Evolutionary conservation across 2,888 invertebrate genomes (phyloP).

Genomic region (Petrolisthes manimaculis): DNA sequence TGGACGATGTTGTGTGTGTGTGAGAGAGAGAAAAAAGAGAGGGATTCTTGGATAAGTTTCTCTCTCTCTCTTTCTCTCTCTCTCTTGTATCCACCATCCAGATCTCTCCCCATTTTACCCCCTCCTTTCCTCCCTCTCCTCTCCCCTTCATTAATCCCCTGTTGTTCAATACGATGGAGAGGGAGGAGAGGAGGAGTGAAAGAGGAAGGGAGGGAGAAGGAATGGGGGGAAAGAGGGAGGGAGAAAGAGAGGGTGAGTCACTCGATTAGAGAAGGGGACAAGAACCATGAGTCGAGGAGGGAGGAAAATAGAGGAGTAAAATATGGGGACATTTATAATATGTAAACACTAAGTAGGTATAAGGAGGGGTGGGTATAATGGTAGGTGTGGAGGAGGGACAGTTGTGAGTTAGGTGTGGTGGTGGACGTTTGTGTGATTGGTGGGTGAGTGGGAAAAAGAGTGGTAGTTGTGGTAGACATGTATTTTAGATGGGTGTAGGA

Average conservation of each 20-base stretch:
- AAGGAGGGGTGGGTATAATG: not conserved
- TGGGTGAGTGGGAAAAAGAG: not conserved
- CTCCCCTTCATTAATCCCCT: not conserved
- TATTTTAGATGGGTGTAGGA: too few relatives aligned
- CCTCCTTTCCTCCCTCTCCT: not conserved
- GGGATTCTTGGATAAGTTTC: not conserved
- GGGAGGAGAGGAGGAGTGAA: not conserved
- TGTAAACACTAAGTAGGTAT: not conserved
- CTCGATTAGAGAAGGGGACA: not conserved
- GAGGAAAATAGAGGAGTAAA: not conserved
- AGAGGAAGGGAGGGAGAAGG: not conserved
- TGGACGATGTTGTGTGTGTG: too few relatives aligned
- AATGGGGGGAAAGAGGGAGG: not conserved
- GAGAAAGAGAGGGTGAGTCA: not conserved
- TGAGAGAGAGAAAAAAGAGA: not conserved
- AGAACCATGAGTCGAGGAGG: not conserved
- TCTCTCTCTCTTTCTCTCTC: slow-evolving; percentile 17
- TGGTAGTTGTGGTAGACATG: not conserved
- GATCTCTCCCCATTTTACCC: not conserved
- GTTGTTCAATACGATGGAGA: slow-evolving; percentile 3
- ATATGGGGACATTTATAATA: not conserved
- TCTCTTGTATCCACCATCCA: not conserved
- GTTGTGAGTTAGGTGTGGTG: not conserved
- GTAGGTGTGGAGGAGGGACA: not conserved
- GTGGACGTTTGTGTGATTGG: not conserved